Evolutionary conservation across 64 coral and sea anemone species (phyloP).

Genomic region (Montipora capricornis): DNA sequence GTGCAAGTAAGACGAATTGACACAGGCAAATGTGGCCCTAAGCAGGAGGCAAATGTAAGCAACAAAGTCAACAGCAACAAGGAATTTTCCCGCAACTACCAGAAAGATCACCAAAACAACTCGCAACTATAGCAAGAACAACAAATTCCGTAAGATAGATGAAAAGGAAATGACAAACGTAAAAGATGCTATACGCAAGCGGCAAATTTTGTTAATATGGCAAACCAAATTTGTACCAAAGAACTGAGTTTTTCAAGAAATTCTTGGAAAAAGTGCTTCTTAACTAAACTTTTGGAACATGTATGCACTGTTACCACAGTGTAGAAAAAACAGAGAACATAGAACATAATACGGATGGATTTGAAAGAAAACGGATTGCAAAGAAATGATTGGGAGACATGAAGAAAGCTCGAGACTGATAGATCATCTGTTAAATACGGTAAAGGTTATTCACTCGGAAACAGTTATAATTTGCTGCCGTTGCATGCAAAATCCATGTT

Average conservation of each 20-base stretch:
- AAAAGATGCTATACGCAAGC: too few relatives aligned
- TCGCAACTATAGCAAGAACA: too few relatives aligned
- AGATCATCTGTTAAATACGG: not conserved
- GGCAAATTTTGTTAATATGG: too few relatives aligned
- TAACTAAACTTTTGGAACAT: not conserved
- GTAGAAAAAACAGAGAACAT: not conserved
- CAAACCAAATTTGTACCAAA: too few relatives aligned
- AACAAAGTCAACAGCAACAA: too few relatives aligned
- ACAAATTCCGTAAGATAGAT: too few relatives aligned
- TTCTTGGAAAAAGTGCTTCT: not conserved
- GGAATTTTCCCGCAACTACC: too few relatives aligned
- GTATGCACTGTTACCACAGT: not conserved
- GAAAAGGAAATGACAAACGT: too few relatives aligned
- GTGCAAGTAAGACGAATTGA: not conserved
- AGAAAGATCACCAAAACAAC: too few relatives aligned
- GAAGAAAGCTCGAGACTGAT: not conserved
- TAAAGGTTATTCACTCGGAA: not conserved
- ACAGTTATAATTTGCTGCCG: not conserved
- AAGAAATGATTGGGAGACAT: not conserved
- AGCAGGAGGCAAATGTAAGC: too few relatives aligned
- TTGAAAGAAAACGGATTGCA: not conserved
- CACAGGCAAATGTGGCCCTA: too few relatives aligned
- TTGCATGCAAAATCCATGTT: not conserved
- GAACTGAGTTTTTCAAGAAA: too few relatives aligned
- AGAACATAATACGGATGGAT: not conserved